Base-by-base conservation (phyloP, 2,113 vertebrate genomes). In the Colinus virginianus region DNA sequence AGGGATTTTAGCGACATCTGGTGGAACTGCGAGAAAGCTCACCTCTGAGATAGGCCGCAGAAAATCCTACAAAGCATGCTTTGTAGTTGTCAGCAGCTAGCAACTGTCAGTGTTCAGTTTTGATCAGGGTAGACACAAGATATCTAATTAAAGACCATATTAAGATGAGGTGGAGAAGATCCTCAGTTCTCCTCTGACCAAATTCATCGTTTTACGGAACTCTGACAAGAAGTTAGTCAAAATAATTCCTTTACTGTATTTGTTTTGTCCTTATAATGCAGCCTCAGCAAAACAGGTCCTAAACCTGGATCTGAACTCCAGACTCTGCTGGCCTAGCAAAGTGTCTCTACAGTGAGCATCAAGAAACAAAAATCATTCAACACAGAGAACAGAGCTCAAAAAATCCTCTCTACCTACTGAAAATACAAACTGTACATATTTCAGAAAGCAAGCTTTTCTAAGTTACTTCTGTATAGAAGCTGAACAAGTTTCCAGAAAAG, bases 1-100 rank as follows among this genome's bases (percentile, higher is more conserved):
- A 97, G 96, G 97, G 92, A 84, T 92, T 97, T 88, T 95, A 74
- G 95, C 97, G 97, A 96, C 98, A 98, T 96, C 98, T 98, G 96
- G 97, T 97, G 98, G 97, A 91, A 10, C 11, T 4, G 6, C 3
- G 25, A 86, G 90, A 95, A 89, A 94, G 25, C 10, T 86, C 91
- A 84, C 8, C 43, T 9, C 53, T 7, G 23, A 8, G 10, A 38
- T 64, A 59, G 6, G 7, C 22, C 12, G 3, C 58, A 11, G 7
- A 53, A 71, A 62, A 12, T 9, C 43, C 34, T 7, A 2, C 28
- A 2, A 45, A 82, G 42, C 34, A 18, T 20, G 1, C 16, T 4
- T 7, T 11, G 25, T 28, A 1, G 6, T 23, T 2, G 4, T 8
- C 12, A 38, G 0, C 45, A 11, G 71, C 14, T 7, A 6, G 36